Conservation (phyloP, 2,888 invertebrate species). For the Dexiosoma caninum region DNA sequence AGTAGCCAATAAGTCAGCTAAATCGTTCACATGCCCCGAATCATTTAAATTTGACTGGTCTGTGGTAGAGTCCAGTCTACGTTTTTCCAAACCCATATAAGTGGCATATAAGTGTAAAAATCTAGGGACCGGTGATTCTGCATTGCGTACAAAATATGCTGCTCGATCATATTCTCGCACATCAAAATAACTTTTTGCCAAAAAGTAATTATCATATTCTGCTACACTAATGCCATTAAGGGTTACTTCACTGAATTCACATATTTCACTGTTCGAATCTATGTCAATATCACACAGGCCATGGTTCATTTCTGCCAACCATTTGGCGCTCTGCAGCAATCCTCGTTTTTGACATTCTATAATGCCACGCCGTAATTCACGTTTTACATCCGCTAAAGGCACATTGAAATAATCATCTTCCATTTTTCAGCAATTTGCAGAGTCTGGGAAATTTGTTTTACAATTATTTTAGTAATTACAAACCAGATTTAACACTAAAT, state of each 20-base stretch:
- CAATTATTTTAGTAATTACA: background rate
- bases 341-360: constrained; percentile 88
- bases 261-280: constrained; percentile 74
- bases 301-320: constrained; percentile 91
- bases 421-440: constrained; percentile 64
- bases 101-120: constrained; percentile 92
- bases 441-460: background rate
- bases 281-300: constrained; percentile 82
- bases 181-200: constrained; percentile 94
- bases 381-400: constrained; percentile 82
- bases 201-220: constrained; percentile 83
- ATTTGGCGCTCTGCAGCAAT: constrained; percentile 88
- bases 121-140: constrained; percentile 84
- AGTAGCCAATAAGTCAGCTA: constrained; percentile 80
- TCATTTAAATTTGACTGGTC: constrained; percentile 79
- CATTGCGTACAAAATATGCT: constrained; percentile 87
- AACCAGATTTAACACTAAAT: background rate
- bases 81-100: constrained; percentile 94
- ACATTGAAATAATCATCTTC: constrained; percentile 76
- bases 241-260: constrained; percentile 68
- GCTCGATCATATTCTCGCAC: constrained; percentile 92
- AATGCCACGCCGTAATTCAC: constrained; percentile 82
- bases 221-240: constrained; percentile 78
- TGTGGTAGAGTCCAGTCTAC: constrained; percentile 89
- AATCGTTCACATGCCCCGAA: constrained; percentile 75